These are phyloP conservation scores for Phylloscopus trochilus DNA, from an alignment of 2,113 vertebrate species.

Conservation along the genomic window DNA sequence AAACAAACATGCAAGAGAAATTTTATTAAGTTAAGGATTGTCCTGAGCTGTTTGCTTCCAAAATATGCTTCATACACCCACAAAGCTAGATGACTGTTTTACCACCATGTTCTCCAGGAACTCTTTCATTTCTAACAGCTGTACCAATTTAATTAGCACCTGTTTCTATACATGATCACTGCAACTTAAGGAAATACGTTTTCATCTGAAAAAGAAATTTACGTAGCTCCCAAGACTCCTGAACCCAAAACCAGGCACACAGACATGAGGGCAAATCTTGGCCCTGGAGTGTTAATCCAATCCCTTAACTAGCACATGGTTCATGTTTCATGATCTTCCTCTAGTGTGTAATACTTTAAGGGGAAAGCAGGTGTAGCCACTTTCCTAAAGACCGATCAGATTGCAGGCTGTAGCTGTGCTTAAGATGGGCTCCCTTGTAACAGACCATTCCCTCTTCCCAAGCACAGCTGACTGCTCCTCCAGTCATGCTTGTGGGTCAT, in stretches of 20 bases:
- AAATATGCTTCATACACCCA: not conserved
- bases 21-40: not conserved
- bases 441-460: not conserved
- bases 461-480: not conserved
- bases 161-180: not conserved
- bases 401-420: not conserved
- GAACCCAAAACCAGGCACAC: not conserved
- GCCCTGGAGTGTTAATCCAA: not conserved
- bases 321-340: not conserved
- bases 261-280: not conserved
- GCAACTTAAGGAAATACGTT: not conserved
- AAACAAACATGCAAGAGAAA: not conserved
- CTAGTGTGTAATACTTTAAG: not conserved
- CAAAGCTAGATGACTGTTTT: not conserved
- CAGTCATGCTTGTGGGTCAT: conserved; percentile 3
- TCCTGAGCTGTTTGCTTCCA: not conserved
- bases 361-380: not conserved
- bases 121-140: not conserved
- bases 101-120: not conserved
- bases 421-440: not conserved
- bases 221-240: not conserved
- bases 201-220: not conserved
- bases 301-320: not conserved
- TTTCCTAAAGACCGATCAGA: not conserved
- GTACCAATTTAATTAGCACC: not conserved